These are phyloP conservation scores for Tapera naevia DNA, from an alignment of 2,797 vertebrate genomes.

Conservation along the genomic window DNA sequence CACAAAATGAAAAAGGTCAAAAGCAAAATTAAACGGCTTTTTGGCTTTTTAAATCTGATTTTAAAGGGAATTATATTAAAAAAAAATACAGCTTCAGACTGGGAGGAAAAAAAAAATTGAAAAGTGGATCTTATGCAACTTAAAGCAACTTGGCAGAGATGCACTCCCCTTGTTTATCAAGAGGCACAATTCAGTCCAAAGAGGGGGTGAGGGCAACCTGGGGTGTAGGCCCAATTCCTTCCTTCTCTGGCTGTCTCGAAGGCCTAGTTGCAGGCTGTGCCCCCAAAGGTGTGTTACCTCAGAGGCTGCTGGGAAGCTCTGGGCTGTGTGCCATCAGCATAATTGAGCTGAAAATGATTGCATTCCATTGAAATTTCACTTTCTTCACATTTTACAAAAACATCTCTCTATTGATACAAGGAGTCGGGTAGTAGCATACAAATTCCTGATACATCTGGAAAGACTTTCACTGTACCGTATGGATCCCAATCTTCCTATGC, in stretches of 20 bases:
- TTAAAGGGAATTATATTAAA: neutral
- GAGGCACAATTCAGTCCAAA: neutral
- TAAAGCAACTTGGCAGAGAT: accelerated
- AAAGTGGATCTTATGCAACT: neutral
- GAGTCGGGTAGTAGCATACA: neutral
- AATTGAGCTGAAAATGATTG: neutral
- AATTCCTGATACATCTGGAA: conserved; percentile 12
- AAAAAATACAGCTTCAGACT: too few species aligned
- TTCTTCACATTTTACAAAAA: neutral
- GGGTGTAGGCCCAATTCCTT: neutral
- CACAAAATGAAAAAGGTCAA: neutral
- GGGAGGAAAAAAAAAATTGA: accelerated
- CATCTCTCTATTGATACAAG: conserved; percentile 15
- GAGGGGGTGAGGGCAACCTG: accelerated
- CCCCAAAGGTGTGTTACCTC: accelerated
- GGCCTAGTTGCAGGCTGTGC: neutral
- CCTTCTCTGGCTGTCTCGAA: accelerated
- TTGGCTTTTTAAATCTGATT: neutral
- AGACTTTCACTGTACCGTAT: neutral
- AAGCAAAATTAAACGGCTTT: neutral
- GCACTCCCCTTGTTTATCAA: neutral
- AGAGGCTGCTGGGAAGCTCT: accelerated
- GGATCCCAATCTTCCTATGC: neutral
- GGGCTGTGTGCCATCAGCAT: neutral
- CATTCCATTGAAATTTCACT: conserved; percentile 1